Evolutionary conservation across 2,113 vertebrate genomes (phyloP).

Genomic region (Hippocampus guttulatus): DNA sequence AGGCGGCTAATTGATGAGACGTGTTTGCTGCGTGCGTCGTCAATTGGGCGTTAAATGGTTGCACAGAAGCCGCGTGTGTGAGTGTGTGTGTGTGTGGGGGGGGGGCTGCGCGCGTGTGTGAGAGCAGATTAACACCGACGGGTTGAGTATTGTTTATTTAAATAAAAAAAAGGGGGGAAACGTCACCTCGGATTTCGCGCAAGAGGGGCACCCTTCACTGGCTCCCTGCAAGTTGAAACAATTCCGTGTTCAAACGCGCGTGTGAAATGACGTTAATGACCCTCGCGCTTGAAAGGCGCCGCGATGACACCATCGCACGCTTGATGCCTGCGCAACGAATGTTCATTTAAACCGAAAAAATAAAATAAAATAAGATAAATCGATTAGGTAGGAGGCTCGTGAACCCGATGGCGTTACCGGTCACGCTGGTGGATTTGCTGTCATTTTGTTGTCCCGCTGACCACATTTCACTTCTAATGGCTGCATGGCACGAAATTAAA

Average conservation of each 20-base stretch:
- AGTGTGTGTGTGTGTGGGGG: not conserved
- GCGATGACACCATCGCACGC: not conserved
- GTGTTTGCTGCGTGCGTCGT: slow-evolving; percentile 66
- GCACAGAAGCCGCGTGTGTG: slow-evolving; percentile 4
- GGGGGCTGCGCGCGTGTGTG: slow-evolving; percentile 49
- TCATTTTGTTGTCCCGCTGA: not conserved
- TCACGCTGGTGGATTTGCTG: not conserved
- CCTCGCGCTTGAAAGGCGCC: not conserved
- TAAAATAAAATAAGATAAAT: not conserved
- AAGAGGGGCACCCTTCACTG: slow-evolving; percentile 53
- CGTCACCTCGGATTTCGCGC: slow-evolving; percentile 61
- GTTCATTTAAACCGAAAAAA: not conserved
- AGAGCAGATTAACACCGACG: slow-evolving; percentile 65
- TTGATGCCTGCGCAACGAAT: not conserved
- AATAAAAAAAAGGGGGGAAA: slow-evolving; percentile 7
- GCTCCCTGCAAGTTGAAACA: not conserved
- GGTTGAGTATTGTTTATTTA: slow-evolving; percentile 63
- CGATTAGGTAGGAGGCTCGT: not conserved
- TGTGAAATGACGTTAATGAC: not conserved
- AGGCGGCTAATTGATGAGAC: slow-evolving; percentile 74
- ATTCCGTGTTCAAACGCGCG: not conserved
- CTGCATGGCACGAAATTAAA: not conserved
- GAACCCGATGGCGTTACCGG: not conserved
- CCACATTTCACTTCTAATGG: not conserved
- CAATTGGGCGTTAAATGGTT: slow-evolving; percentile 77